Conservation (phyloP, 2,113 vertebrate species). For the Uropsilus gracilis region DNA sequence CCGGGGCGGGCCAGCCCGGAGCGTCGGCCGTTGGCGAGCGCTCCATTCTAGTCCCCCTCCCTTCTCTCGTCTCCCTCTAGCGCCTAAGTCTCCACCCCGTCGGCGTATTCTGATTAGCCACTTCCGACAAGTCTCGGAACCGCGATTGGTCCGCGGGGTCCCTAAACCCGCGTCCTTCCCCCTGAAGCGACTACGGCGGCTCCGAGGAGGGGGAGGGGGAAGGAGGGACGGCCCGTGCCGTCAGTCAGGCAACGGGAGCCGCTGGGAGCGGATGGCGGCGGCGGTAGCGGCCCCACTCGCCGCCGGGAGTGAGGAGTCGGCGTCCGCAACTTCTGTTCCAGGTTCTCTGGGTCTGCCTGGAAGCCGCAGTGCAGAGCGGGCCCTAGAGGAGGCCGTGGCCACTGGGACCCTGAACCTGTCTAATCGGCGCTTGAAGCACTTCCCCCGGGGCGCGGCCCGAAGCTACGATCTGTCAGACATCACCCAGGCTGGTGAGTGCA, state of each 20-base stretch:
- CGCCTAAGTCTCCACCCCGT: background rate
- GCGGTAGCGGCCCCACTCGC: slow-evolving; percentile 62
- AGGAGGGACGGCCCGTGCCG: slow-evolving; percentile 39
- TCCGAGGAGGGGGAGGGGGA: slow-evolving; percentile 58
- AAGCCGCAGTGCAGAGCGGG: slow-evolving; percentile 92
- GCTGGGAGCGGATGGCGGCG: slow-evolving; percentile 76
- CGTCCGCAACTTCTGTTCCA: slow-evolving; percentile 68
- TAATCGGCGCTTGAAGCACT: slow-evolving; percentile 92
- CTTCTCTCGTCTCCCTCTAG: background rate
- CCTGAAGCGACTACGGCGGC: slow-evolving; percentile 60
- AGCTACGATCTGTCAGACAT: slow-evolving; percentile 95
- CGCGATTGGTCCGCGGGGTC: slow-evolving; percentile 62
- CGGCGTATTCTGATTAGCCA: slow-evolving; percentile 60
- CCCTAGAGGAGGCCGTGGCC: slow-evolving; percentile 92
- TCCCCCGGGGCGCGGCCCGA: slow-evolving; percentile 89
- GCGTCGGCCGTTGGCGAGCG: slow-evolving; percentile 57
- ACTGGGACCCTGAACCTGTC: slow-evolving; percentile 92
- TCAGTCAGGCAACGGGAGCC: slow-evolving; percentile 74
- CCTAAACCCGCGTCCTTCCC: background rate
- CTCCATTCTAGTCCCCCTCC: slow-evolving; percentile 57
- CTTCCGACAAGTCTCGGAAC: background rate
- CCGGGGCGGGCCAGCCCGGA: slow-evolving; percentile 21
- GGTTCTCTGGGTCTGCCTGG: slow-evolving; percentile 89
- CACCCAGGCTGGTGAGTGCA: slow-evolving; percentile 90
- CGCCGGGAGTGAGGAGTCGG: slow-evolving; percentile 90